Conservation (phyloP, 2,888 invertebrate genomes). For the Idaea dimidiata region DNA sequence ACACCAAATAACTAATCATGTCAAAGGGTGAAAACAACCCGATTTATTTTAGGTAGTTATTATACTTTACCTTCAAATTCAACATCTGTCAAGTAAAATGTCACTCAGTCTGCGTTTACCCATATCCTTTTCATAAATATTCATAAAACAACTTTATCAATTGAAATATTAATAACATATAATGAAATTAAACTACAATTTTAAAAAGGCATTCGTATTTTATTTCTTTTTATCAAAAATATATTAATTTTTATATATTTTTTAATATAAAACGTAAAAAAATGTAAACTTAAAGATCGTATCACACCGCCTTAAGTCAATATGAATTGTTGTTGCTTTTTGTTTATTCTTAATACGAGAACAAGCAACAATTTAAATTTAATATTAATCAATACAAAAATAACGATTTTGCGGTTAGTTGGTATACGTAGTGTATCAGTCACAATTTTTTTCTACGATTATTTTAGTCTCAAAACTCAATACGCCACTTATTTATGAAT, state of each 20-base stretch:
- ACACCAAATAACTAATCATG: too few relatives aligned
- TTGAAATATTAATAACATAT: neutral
- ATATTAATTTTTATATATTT: slow-evolving; percentile 68
- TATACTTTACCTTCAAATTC: too few relatives aligned
- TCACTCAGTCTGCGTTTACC: too few relatives aligned
- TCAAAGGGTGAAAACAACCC: too few relatives aligned
- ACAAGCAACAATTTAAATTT: neutral
- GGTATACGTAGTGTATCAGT: neutral
- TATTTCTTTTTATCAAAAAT: slow-evolving; percentile 64
- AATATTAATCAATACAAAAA: neutral
- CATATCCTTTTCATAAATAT: neutral
- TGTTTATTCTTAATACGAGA: neutral
- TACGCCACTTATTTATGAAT: neutral
- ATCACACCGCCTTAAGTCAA: slow-evolving; percentile 51
- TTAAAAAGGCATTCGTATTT: slow-evolving; percentile 67
- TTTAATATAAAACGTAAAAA: slow-evolving; percentile 53
- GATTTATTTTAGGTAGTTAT: too few relatives aligned
- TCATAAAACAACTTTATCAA: neutral
- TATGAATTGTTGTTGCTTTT: neutral
- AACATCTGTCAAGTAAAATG: too few relatives aligned
- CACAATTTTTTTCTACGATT: neutral
- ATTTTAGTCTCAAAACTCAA: neutral
- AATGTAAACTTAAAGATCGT: slow-evolving; percentile 56
- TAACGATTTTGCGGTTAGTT: neutral
- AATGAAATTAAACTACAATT: slow-evolving; percentile 46